These are phyloP conservation scores for Calcarius lapponicus DNA, from an alignment of 2,797 vertebrate genomes.

Conservation along the genomic window DNA sequence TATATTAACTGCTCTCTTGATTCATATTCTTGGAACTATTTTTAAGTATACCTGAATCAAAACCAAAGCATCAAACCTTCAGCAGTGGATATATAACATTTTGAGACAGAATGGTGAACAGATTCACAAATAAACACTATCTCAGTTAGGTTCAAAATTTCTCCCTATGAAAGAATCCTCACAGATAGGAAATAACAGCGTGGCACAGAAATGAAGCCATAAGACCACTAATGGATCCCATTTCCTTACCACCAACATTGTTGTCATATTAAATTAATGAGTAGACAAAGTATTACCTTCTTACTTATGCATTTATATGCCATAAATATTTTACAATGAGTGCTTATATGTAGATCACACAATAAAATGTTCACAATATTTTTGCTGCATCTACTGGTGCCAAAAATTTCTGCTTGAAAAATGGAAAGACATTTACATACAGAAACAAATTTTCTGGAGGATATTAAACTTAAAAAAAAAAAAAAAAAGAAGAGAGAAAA, in stretches of 20 bases:
- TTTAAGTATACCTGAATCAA: background rate
- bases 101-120: background rate
- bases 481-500: background rate
- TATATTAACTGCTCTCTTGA: background rate
- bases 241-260: background rate
- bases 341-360: background rate
- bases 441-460: background rate
- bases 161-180: background rate
- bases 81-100: background rate
- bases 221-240: constrained; percentile 4
- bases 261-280: constrained; percentile 25
- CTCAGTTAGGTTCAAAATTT: background rate
- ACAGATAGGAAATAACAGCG: background rate
- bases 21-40: background rate
- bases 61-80: background rate
- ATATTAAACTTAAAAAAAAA: background rate
- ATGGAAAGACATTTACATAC: background rate
- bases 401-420: constrained; percentile 21
- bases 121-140: background rate
- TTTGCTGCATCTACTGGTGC: background rate
- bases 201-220: background rate
- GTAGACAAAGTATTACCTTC: constrained; percentile 10
- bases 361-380: background rate
- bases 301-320: constrained; percentile 16
- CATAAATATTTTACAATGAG: constrained; percentile 45